Percentiles rank a stretch among this genome's conserved stretches.
phyloP scores from a whole-genome alignment of 2,797 vertebrate genomes.

The Phrynocephalus vlangalii region DNA sequence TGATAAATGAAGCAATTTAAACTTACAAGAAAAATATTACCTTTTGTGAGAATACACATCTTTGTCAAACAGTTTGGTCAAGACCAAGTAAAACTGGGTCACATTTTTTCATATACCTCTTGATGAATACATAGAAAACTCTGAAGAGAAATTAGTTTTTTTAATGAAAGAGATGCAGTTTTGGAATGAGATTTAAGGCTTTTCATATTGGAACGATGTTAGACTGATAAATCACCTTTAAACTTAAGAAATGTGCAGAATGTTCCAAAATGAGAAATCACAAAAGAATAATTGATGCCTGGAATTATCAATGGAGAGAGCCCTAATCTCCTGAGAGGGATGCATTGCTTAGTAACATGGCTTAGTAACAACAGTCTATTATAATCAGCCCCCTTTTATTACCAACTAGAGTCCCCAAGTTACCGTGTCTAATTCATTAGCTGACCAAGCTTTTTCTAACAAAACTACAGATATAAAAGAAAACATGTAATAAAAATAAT shows the following conservation, averaged over 20 bases:
- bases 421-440: not conserved
- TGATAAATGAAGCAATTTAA: constrained; percentile 28
- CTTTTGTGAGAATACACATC: constrained; percentile 5
- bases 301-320: constrained; percentile 46
- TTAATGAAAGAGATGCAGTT: constrained; percentile 54
- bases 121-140: constrained; percentile 26
- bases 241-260: constrained; percentile 31
- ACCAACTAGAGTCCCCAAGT: not conserved
- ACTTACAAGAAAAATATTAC: constrained; percentile 20
- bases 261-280: constrained; percentile 27
- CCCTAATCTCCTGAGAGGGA: constrained; percentile 35
- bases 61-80: constrained; percentile 47
- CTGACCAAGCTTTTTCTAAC: not conserved
- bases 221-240: constrained; percentile 20
- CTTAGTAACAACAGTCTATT: constrained; percentile 48
- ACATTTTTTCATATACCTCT: constrained; percentile 34
- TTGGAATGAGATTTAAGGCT: constrained; percentile 35
- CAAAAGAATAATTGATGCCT: constrained; percentile 48
- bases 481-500: not conserved
- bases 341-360: constrained; percentile 56
- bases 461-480: too few species aligned
- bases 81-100: constrained; percentile 35
- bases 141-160: constrained; percentile 45
- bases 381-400: constrained; percentile 14
- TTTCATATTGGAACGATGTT: constrained; percentile 39